These are phyloP conservation scores for Sebastes hubbsi DNA, from an alignment of 2,797 vertebrate genomes.

Conservation along the genomic window DNA sequence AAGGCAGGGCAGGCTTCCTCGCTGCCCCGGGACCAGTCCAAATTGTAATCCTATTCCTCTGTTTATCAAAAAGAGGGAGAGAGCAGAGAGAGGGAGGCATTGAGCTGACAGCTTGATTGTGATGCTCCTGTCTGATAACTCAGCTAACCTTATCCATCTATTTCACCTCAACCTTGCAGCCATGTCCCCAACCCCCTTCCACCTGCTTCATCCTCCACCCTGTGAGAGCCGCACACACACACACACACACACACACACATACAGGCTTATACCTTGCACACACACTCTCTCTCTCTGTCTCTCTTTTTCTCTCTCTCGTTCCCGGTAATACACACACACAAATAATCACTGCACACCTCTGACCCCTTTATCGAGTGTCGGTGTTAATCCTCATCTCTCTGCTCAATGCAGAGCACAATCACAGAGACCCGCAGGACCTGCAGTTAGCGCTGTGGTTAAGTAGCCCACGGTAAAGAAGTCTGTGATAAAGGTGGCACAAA, in stretches of 20 bases:
- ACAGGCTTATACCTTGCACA: slow-evolving; percentile 50
- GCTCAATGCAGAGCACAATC: slow-evolving; percentile 83
- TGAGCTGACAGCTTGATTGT: slow-evolving; percentile 87
- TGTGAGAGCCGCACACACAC: slow-evolving; percentile 62
- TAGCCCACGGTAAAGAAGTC: slow-evolving; percentile 79
- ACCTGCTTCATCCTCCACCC: slow-evolving; percentile 71
- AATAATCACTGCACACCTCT: slow-evolving; percentile 84
- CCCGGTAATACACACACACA: slow-evolving; percentile 74
- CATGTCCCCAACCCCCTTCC: slow-evolving; percentile 74
- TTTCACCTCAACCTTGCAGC: slow-evolving; percentile 86
- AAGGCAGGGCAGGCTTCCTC: slow-evolving; percentile 77
- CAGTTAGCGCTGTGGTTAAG: slow-evolving; percentile 81
- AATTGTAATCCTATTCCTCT: slow-evolving; percentile 90
- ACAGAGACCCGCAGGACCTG: slow-evolving; percentile 79
- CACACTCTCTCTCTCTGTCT: slow-evolving; percentile 27
- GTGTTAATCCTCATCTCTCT: slow-evolving; percentile 85
- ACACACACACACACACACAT: slow-evolving; percentile 30
- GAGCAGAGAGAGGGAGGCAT: slow-evolving; percentile 78
- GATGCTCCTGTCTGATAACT: slow-evolving; percentile 89
- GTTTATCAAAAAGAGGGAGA: slow-evolving; percentile 86
- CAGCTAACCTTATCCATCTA: slow-evolving; percentile 89
- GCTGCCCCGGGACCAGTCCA: slow-evolving; percentile 83
- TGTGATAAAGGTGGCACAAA: slow-evolving; percentile 82
- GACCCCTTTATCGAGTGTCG: slow-evolving; percentile 86
- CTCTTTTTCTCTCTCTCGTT: slow-evolving; percentile 54